A percentile compares a stretch with the other conserved stretches of the same genome.
Conservation (phyloP, 2,888 invertebrate species). For the Ectropis crepuscularia region DNA sequence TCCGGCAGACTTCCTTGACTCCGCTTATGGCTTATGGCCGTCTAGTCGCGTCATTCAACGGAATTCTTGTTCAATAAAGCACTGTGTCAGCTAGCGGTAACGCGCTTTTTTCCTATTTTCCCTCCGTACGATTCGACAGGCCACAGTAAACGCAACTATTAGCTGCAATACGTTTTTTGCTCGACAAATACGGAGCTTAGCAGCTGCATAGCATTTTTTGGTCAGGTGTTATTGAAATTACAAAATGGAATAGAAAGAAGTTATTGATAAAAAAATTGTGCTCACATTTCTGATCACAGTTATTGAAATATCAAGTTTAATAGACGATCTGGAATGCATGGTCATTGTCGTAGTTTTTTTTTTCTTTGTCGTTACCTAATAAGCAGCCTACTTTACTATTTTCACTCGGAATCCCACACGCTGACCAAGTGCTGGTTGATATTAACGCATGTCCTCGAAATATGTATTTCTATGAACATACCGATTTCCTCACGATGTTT, state of each 20-base stretch:
- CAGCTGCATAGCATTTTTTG: conserved; percentile 26
- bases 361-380: not conserved
- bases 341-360: too few species aligned
- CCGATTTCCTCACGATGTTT: too few species aligned
- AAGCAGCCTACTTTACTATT: not conserved
- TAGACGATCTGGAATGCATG: too few species aligned
- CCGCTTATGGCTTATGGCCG: conserved; percentile 50
- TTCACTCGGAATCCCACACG: too few species aligned
- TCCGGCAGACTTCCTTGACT: conserved; percentile 21
- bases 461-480: too few species aligned
- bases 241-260: conserved; percentile 16
- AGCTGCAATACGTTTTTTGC: conserved; percentile 36
- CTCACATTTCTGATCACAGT: conserved; percentile 9
- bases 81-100: conserved; percentile 82
- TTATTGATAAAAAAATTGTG: conserved; percentile 20
- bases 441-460: too few species aligned
- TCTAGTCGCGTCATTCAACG: conserved; percentile 55
- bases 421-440: too few species aligned
- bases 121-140: conserved; percentile 64
- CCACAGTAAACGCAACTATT: conserved; percentile 46
- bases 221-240: conserved; percentile 28
- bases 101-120: conserved; percentile 67
- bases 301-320: conserved; percentile 6
- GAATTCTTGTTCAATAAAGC: conserved; percentile 77
- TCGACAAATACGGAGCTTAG: conserved; percentile 27